Conservation (phyloP, 2,113 vertebrate species). For the Myiagra hebetior region DNA sequence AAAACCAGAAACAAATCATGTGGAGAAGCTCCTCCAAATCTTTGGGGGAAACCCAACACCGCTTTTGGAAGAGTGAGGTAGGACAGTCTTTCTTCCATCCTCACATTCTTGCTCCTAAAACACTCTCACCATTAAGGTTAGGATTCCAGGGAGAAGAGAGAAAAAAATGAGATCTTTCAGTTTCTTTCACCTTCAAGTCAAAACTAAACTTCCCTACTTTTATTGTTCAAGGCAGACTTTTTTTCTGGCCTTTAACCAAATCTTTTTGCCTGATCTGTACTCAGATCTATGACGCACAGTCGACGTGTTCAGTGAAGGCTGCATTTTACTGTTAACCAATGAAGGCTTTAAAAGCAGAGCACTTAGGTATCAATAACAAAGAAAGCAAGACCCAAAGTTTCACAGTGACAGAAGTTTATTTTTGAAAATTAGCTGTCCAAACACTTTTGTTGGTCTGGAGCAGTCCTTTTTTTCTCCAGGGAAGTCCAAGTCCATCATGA, state of each 20-base stretch:
- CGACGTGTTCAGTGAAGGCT: neutral
- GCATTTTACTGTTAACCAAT: neutral
- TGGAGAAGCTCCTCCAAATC: neutral
- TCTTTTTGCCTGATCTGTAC: neutral
- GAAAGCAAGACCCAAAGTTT: neutral
- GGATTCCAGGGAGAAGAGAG: neutral
- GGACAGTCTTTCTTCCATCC: neutral
- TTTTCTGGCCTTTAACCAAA: neutral
- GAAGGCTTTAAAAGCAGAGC: neutral
- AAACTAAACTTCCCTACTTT: neutral
- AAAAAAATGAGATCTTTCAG: neutral
- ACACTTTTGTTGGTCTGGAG: neutral
- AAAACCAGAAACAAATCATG: neutral
- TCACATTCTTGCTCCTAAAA: neutral
- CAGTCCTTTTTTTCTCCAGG: neutral
- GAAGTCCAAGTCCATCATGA: neutral
- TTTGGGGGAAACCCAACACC: neutral
- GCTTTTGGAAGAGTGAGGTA: neutral
- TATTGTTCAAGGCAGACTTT: neutral
- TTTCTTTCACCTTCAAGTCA: neutral
- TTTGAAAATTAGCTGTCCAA: neutral
- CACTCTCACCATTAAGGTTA: neutral
- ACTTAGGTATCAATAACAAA: neutral
- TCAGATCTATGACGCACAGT: fast-evolving
- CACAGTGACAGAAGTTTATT: neutral